Evolutionary conservation across 37 sponge, comb jelly and placozoan genomes (phyloP), one percentile per base, ranked within the genome.

Genomic region (Chondrosia reniformis): DNA sequence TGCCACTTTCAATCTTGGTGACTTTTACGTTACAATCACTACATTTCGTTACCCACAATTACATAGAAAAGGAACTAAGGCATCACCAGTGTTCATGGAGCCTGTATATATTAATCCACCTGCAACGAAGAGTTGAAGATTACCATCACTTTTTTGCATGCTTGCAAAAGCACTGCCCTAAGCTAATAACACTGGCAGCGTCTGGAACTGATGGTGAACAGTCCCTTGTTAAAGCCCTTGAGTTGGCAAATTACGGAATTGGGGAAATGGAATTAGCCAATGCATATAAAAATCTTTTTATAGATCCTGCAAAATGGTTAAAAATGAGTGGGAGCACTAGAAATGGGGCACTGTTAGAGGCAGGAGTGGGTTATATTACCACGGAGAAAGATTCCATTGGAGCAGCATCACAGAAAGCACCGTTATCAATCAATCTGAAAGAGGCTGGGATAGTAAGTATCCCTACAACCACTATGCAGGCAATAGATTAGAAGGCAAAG

Each of bases 91-190:
- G 24, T 80, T 80, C 62, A 42, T 80, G 46, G 81, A 72, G 2
- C 81, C 81, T 19, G 73, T 64, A 7, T 80, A n/a, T n/a, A n/a
- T n/a, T 80, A n/a, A 80, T 80, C 4, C 81, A 80, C 67, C 66
- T 80, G 81, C 33, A 80, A 32, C 72, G 81, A 28, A 39, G 81
- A n/a, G 12, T 27, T 52, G 46, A 80, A 67, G 81, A 67, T 80
- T 80, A 80, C 67, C 71, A 67, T 13, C 5, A 63, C 10, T 76
- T 76, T 31, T 49, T 49, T 49, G 15, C 15, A 15, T 49, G 15
- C 10, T 19, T 49, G 10, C 52, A 19, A 15, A 49, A 49, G 52
- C 15, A 49, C 52, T 49, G 52, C 15, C 52, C 52, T 19, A 15
- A 15, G 52, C 52, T 49, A 19, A 15, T 15, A 49, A 49, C 52